A percentile compares a stretch with the other conserved stretches of the same genome.
Evolutionary conservation across 2,797 vertebrate species (phyloP).

Genomic region (Heterohyrax brucei): DNA sequence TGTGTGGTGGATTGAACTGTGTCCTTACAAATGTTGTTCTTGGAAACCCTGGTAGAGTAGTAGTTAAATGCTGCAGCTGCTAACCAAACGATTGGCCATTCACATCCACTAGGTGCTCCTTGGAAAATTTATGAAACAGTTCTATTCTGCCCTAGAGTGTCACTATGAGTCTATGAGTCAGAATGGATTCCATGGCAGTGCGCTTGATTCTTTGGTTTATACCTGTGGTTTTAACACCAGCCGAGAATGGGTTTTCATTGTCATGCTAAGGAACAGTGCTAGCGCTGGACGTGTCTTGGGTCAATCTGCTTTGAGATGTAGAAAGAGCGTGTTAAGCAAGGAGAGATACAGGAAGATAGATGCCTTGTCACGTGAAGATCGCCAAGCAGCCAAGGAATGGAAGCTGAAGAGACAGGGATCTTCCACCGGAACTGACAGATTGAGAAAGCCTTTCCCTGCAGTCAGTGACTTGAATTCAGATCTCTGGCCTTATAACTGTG

Average conservation of each 20-base stretch:
- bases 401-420: too few species aligned
- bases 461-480: not conserved
- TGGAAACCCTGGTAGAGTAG: not conserved
- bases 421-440: not conserved
- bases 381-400: not conserved
- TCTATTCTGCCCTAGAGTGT: too few species aligned
- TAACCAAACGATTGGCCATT: too few species aligned
- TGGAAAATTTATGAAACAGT: too few species aligned
- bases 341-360: not conserved
- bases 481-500: not conserved
- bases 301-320: not conserved
- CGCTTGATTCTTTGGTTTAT: not conserved
- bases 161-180: too few species aligned
- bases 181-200: too few species aligned
- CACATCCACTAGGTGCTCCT: too few species aligned
- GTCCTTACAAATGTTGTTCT: not conserved
- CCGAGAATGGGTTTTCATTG: not conserved
- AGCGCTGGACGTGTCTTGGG: not conserved
- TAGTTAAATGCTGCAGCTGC: too few species aligned
- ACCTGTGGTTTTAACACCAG: not conserved
- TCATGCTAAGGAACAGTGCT: not conserved
- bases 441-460: not conserved
- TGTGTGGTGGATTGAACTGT: not conserved
- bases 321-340: not conserved
- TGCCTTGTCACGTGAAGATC: not conserved